Evolutionary conservation across 2,113 vertebrate species (phyloP), one percentile per base, ranked within the genome.

Genomic region (Xiphophorus couchianus): DNA sequence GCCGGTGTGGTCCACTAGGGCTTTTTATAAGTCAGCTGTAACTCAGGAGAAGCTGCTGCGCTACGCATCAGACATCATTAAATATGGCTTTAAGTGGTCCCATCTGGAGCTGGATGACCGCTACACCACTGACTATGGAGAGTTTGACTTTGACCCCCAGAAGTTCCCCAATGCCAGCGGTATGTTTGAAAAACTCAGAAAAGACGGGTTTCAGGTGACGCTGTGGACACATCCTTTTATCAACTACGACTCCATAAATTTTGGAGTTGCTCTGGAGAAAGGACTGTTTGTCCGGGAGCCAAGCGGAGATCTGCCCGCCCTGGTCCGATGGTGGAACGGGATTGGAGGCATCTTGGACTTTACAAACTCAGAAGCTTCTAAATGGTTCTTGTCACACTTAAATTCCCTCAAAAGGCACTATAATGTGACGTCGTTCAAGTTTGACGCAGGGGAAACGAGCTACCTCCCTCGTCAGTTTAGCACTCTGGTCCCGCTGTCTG

Each of bases 261-360:
- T 98, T 62, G 95, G 94, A 0, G 90, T 94, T 7, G 96, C 95
- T 1, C 93, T 97, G 65, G 93, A 96, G 83, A 92, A 83, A 7
- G 95, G 94, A 2, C 90, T 97, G 72, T 97, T 98, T 62, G 95
- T 98, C 4, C 93, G 92, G 0, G 95, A 96, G 39, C 94, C 94
- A 4, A 93, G 83, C 0, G 96, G 96, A 3, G 85, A 93, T 54
- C 91, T 96, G 28, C 97, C 96, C 0, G 96, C 96, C 15, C 91
- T 97, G 11, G 96, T 97, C 60, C 93, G 94, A 70, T 98, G 97
- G 97, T 97, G 98, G 98, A 98, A 99, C 0, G 97, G 97, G 17
- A 95, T 98, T 0, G 97, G 96, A 0, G 95, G 96, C 0, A 96
- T 98, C 82, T 92, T 98, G 51, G 97, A 99, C 92, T 97, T 99